Evolutionary conservation across 2,113 vertebrate genomes (phyloP).

Genomic region (Tupaia chinensis): DNA sequence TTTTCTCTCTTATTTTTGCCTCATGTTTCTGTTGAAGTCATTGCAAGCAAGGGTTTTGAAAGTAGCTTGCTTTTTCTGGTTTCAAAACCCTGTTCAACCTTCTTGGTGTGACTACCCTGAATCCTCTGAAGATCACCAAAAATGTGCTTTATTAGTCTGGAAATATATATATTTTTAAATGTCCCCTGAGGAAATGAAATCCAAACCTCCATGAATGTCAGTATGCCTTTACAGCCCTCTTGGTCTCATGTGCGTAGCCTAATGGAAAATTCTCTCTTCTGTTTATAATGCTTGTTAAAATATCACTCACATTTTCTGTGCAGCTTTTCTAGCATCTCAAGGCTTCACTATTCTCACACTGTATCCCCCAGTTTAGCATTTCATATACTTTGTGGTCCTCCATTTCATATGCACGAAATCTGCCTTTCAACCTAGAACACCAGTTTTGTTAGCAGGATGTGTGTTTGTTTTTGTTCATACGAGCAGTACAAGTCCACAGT

Average conservation of each 20-base stretch:
- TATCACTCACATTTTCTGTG: not conserved
- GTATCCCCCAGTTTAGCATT: not conserved
- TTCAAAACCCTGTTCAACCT: not conserved
- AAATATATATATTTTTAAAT: not conserved
- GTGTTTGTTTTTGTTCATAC: not conserved
- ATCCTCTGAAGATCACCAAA: not conserved
- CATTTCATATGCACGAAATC: not conserved
- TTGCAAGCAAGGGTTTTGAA: not conserved
- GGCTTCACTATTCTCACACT: not conserved
- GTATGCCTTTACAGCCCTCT: not conserved
- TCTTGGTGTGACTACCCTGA: not conserved
- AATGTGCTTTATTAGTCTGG: not conserved
- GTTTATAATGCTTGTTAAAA: not conserved
- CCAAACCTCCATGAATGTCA: not conserved
- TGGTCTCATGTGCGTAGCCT: rapidly evolving
- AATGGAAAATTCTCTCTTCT: not conserved
- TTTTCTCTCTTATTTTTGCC: not conserved
- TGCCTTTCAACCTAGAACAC: constrained; percentile 5
- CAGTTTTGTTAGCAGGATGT: not conserved
- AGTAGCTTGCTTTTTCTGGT: not conserved
- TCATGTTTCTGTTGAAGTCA: not conserved
- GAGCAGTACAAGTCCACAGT: not conserved
- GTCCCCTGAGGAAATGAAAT: not conserved
- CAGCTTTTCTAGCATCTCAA: not conserved
- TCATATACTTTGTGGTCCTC: not conserved